Base-by-base conservation (phyloP, 2,888 invertebrate species). In the Nasonia oneida region DNA sequence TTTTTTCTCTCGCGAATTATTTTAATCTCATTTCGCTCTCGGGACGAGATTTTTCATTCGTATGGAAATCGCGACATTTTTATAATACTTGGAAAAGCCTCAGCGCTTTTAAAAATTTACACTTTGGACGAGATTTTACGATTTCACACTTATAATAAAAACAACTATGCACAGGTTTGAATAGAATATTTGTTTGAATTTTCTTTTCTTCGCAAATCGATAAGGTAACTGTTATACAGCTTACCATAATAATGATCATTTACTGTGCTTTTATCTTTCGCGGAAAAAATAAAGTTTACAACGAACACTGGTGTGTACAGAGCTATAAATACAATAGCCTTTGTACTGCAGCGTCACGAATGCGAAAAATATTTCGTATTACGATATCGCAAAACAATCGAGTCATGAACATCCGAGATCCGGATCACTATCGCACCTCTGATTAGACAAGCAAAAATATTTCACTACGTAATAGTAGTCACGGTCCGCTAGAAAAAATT, bases 31-130 rank as follows among this genome's bases (percentile, higher is more conserved):
- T 23, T 1, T 8, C 33, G 15, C 53, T n/a, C 23, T 23, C n/a
- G n/a, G 18, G 23, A 29, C 74, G 8, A 14, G 6, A 29, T 70
- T 29, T 37, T 70, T 37, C 18, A 15, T 70, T 70, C 37, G 14
- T 37, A 37, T 70, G 70, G 70, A 15, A 70, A 70, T 70, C 18
- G 37, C 33, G 70, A 37, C 70, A 33, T 70, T 70, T 70, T 33
- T 37, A 70, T 70, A 4, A 37, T 70, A 33, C 5, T 70, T 70
- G 37, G 23, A 37, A 33, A 15, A 33, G 15, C 18, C 5, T 37
- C 70, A 70, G 23, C 23, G 23, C 23, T 23, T 23, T 23, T 23
- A 23, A 23, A 23, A 23, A 23, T 23, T 23, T 23, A 23, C 23
- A 23, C 23, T 23, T 23, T 23, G 23, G 4, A 53, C 4, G 5